Evolutionary conservation across 1,140 invertebrate species (phyloP).

Genomic region (Apolygus lucorum): DNA sequence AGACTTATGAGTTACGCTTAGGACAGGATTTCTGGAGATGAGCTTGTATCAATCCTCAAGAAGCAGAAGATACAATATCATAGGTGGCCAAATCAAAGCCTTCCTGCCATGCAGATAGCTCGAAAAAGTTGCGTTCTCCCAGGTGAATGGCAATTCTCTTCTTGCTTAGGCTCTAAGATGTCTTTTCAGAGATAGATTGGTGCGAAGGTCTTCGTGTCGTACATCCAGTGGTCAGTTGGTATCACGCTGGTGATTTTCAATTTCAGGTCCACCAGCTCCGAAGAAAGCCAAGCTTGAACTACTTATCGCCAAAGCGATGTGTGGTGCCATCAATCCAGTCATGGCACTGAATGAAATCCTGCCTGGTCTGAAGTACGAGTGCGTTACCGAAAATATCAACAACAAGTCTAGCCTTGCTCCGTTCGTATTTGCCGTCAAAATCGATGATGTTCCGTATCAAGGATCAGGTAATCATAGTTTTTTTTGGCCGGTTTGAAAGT

Average conservation of each 20-base stretch:
- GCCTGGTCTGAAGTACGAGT: constrained; percentile 66
- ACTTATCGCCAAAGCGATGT: constrained; percentile 30
- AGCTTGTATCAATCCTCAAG: too few species aligned
- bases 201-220: too few species aligned
- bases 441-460: constrained; percentile 66
- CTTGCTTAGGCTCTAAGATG: too few species aligned
- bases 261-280: not conserved
- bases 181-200: too few species aligned
- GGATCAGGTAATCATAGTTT: constrained; percentile 58
- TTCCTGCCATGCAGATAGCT: too few species aligned
- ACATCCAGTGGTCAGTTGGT: too few species aligned
- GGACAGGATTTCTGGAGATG: too few species aligned
- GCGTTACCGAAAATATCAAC: constrained; percentile 55
- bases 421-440: constrained; percentile 55
- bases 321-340: constrained; percentile 68
- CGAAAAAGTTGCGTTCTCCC: not conserved
- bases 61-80: too few species aligned
- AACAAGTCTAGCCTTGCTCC: constrained; percentile 66
- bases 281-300: constrained; percentile 28
- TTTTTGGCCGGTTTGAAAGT: too few species aligned
- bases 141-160: not conserved
- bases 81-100: too few species aligned
- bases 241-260: constrained; percentile 32
- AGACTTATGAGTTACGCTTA: too few species aligned
- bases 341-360: constrained; percentile 81